Conservation (phyloP, 2,797 vertebrate species). For the Yasuhikotakia modesta region DNA sequence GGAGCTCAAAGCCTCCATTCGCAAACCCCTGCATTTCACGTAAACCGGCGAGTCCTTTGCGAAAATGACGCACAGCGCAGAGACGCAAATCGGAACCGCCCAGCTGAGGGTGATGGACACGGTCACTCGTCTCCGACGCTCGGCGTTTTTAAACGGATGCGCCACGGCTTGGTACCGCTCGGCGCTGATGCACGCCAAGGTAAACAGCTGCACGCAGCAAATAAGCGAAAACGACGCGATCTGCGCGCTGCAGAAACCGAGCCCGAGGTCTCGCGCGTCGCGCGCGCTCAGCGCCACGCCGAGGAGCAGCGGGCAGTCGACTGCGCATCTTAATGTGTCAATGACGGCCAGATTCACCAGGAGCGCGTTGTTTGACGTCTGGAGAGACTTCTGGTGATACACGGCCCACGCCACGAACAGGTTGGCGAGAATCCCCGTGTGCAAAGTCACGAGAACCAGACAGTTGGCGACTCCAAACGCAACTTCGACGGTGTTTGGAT, state of each 20-base stretch:
- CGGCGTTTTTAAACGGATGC: constrained; percentile 70
- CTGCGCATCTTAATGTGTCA: constrained; percentile 70
- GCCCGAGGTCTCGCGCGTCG: constrained; percentile 45
- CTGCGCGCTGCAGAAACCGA: constrained; percentile 70
- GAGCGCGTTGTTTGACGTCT: constrained; percentile 75
- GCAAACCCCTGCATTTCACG: constrained; percentile 66
- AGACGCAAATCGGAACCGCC: constrained; percentile 66
- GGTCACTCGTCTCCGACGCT: constrained; percentile 66
- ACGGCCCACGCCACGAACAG: constrained; percentile 77
- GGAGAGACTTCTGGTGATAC: constrained; percentile 72
- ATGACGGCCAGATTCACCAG: constrained; percentile 77
- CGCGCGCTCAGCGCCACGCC: constrained; percentile 60
- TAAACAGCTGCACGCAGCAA: constrained; percentile 77
- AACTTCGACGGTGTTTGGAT: constrained; percentile 57
- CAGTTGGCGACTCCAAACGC: constrained; percentile 66
- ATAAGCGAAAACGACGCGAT: constrained; percentile 73
- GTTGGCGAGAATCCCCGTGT: constrained; percentile 73
- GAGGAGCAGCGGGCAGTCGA: constrained; percentile 77
- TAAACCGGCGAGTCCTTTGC: constrained; percentile 74
- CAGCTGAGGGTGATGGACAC: constrained; percentile 72
- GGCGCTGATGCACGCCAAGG: constrained; percentile 75
- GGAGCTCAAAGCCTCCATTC: constrained; percentile 31
- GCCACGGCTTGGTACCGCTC: constrained; percentile 79
- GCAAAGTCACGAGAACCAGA: constrained; percentile 66
- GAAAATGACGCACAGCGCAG: constrained; percentile 66